These are phyloP conservation scores for Fragum fragum DNA, from an alignment of 2,888 invertebrate genomes.

Conservation along the genomic window DNA sequence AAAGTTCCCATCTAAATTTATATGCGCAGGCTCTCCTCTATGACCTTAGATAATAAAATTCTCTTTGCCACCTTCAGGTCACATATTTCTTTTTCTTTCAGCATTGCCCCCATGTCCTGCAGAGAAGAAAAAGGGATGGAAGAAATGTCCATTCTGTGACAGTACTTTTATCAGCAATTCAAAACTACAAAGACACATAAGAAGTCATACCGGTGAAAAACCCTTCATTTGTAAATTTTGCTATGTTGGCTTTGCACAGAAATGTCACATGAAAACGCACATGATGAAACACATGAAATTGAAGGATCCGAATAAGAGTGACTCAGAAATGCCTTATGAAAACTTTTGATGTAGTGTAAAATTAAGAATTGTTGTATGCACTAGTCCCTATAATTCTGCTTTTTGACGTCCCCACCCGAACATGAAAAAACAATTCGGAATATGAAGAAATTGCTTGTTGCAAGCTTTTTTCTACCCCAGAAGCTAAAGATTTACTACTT, in stretches of 20 bases:
- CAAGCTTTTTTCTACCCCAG: too few species aligned
- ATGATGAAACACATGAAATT: background rate
- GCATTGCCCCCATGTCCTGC: background rate
- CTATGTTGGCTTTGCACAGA: background rate
- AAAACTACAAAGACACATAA: conserved; percentile 18
- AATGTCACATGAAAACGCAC: background rate
- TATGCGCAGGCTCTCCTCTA: background rate
- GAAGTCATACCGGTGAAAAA: conserved; percentile 28
- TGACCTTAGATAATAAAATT: background rate
- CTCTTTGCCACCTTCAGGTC: too few species aligned
- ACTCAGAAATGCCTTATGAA: too few species aligned
- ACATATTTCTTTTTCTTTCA: background rate
- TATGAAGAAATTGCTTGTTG: too few species aligned
- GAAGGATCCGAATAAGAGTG: too few species aligned
- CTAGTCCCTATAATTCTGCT: too few species aligned
- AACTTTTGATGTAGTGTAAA: too few species aligned
- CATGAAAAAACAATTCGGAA: too few species aligned
- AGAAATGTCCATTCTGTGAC: conserved; percentile 8
- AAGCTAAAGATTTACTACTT: too few species aligned
- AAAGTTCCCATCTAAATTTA: background rate
- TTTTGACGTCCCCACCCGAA: too few species aligned
- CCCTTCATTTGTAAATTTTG: conserved; percentile 14
- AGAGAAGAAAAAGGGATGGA: background rate
- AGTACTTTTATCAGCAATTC: background rate
- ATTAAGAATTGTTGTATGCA: too few species aligned